phyloP scores from a whole-genome alignment of 2,113 vertebrate species.

The Cebus imitator region DNA sequence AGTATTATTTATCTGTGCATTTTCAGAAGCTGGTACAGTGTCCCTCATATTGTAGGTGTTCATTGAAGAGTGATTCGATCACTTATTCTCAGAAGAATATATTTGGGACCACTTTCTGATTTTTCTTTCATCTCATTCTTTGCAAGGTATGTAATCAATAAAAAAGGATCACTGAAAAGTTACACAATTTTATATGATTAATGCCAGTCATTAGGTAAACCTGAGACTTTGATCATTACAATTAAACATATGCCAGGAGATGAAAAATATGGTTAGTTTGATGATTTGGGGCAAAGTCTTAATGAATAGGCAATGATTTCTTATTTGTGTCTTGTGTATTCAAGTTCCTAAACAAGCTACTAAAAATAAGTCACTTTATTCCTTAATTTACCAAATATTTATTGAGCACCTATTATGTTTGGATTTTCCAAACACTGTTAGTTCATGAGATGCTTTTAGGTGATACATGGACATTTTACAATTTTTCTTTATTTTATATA shows the following conservation, averaged over 20 bases:
- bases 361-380: conserved; percentile 26
- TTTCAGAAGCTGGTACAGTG: conserved; percentile 6
- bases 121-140: neutral
- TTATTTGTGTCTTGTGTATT: neutral
- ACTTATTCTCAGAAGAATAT: neutral
- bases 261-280: conserved; percentile 10
- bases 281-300: neutral
- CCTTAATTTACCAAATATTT: conserved; percentile 15
- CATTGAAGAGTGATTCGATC: neutral
- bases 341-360: neutral
- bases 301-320: conserved; percentile 1
- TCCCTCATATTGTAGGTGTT: neutral
- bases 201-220: neutral
- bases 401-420: neutral
- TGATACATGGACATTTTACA: neutral
- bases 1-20: neutral
- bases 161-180: conserved; percentile 7
- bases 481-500: neutral
- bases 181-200: conserved; percentile 8
- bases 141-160: neutral
- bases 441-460: conserved; percentile 5
- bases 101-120: neutral
- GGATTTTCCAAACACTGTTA: neutral
- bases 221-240: neutral
- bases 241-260: neutral